phyloP scores from a whole-genome alignment of 2,113 vertebrate genomes.

The Arvicanthis niloticus region DNA sequence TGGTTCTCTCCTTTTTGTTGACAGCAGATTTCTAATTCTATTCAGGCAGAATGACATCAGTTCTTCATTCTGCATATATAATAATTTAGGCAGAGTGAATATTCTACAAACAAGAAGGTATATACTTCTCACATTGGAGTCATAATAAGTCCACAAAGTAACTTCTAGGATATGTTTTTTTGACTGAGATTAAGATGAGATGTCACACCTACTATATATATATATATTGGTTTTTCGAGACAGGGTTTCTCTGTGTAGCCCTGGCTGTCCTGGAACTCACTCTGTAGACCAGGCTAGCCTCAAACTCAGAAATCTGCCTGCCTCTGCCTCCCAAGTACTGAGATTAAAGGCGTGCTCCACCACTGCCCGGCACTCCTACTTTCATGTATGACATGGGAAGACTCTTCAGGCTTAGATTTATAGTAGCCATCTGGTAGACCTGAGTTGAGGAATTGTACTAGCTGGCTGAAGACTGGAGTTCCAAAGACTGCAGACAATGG shows the following conservation, averaged over 20 bases:
- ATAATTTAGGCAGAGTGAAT: neutral
- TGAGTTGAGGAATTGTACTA: no score
- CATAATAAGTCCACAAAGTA: neutral
- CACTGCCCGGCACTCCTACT: no score
- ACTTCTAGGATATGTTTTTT: neutral
- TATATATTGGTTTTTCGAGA: no score
- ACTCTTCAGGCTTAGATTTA: neutral
- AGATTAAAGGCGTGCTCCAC: no score
- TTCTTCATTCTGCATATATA: neutral
- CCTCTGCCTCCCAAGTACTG: no score
- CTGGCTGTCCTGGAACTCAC: no score
- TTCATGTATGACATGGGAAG: neutral
- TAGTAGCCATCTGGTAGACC: neutral
- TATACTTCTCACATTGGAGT: neutral
- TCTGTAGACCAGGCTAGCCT: no score
- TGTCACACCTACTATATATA: no score
- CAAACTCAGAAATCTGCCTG: no score
- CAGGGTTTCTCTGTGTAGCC: no score
- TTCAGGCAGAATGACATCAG: neutral
- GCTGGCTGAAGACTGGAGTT: accelerated
- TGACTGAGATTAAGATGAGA: neutral
- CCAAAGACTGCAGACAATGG: neutral
- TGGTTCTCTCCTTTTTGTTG: no score
- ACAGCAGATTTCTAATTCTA: neutral
- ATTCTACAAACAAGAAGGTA: neutral